Percentiles rank a stretch among this genome's conserved stretches.
Conservation (phyloP, 2,797 vertebrate species). For the Pangasius krempfi region DNA sequence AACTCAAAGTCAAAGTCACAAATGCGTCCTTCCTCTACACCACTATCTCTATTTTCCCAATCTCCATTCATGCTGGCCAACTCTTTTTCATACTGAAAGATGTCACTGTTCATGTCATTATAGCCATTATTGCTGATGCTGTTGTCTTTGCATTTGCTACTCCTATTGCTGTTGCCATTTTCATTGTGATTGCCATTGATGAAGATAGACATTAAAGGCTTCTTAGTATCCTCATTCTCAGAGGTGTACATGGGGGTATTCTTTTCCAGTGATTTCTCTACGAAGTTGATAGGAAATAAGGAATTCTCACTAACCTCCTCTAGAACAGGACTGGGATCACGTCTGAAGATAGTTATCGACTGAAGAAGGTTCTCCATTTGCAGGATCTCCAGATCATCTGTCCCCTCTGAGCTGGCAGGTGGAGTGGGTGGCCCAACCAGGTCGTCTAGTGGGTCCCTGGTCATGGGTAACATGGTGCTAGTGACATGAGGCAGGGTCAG, state of each 20-base stretch:
- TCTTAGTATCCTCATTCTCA: slow-evolving; percentile 74
- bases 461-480: slow-evolving; percentile 82
- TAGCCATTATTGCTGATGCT: slow-evolving; percentile 64
- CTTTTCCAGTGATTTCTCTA: slow-evolving; percentile 73
- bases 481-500: slow-evolving; percentile 88
- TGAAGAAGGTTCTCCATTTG: slow-evolving; percentile 83
- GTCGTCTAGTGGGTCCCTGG: slow-evolving; percentile 79
- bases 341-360: slow-evolving; percentile 86
- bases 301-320: slow-evolving; percentile 69
- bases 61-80: slow-evolving; percentile 82
- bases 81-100: slow-evolving; percentile 78
- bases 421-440: slow-evolving; percentile 63
- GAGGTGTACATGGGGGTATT: slow-evolving; percentile 74
- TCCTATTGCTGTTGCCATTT: slow-evolving; percentile 70
- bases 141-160: slow-evolving; percentile 66
- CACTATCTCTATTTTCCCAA: slow-evolving; percentile 87
- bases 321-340: slow-evolving; percentile 77
- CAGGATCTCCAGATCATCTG: slow-evolving; percentile 82
- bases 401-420: slow-evolving; percentile 71
- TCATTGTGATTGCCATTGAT: slow-evolving; percentile 68
- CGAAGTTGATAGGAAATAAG: slow-evolving; percentile 81
- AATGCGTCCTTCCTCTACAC: slow-evolving; percentile 82
- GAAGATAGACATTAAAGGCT: slow-evolving; percentile 66
- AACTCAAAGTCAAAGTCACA: slow-evolving; percentile 82
- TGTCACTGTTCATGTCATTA: slow-evolving; percentile 64